A percentile compares a stretch with the other conserved stretches of the same genome.
These are phyloP conservation scores for Sphaerophoria rueppellii DNA, from an alignment of 2,888 invertebrate genomes.

Conservation along the genomic window DNA sequence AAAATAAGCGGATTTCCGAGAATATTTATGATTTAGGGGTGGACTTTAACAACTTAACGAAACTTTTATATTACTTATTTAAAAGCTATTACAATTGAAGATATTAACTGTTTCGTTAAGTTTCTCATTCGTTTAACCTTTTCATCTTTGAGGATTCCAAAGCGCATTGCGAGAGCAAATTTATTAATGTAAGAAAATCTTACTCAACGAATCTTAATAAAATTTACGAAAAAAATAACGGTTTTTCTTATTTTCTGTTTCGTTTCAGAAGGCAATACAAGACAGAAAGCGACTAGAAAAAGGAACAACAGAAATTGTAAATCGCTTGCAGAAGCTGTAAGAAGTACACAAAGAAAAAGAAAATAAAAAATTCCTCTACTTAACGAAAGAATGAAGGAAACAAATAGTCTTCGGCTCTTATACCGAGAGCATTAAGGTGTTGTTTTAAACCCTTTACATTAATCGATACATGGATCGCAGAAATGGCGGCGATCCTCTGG, in stretches of 20 bases:
- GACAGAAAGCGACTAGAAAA: constrained; percentile 10
- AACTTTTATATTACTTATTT: too few species aligned
- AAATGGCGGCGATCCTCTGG: constrained; percentile 89
- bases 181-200: too few species aligned
- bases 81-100: too few species aligned
- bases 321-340: constrained; percentile 11
- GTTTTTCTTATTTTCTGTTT: constrained; percentile 69
- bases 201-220: too few species aligned
- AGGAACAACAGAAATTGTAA: neutral
- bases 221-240: neutral
- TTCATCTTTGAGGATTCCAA: too few species aligned
- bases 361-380: constrained; percentile 34
- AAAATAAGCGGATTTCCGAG: too few species aligned
- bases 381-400: constrained; percentile 84
- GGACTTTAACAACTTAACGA: too few species aligned
- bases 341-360: constrained; percentile 13
- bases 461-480: constrained; percentile 87
- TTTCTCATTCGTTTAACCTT: too few species aligned
- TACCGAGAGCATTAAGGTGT: constrained; percentile 82
- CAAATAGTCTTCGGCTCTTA: constrained; percentile 85
- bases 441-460: constrained; percentile 74
- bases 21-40: too few species aligned
- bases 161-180: too few species aligned
- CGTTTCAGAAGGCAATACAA: constrained; percentile 84
- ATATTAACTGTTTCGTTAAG: too few species aligned